A percentile compares a stretch with the other conserved stretches of the same genome.
Evolutionary conservation across 1,140 invertebrate species (phyloP).

Genomic region (Probaryconus sp.): DNA sequence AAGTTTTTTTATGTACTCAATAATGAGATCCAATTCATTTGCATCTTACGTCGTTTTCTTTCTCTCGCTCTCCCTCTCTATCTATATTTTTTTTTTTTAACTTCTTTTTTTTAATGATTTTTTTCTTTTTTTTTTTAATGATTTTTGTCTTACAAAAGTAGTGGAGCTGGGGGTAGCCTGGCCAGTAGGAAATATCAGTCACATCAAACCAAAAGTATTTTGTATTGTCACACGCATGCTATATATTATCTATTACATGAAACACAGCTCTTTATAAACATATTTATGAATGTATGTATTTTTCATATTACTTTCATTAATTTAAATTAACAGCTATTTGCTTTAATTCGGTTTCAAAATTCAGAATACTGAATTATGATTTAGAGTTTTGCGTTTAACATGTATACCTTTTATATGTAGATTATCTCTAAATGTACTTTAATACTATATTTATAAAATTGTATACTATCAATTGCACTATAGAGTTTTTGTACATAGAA

Average conservation of each 20-base stretch:
- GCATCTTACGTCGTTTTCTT: constrained; percentile 22
- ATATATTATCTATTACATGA: constrained; percentile 31
- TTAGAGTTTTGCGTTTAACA: constrained; percentile 40
- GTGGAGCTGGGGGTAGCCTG: constrained; percentile 44
- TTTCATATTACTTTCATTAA: constrained; percentile 49
- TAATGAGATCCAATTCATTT: constrained; percentile 35
- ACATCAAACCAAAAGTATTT: constrained; percentile 41
- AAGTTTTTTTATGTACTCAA: constrained; percentile 14
- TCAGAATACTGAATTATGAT: constrained; percentile 52
- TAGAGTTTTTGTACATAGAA: constrained; percentile 31
- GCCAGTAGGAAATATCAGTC: constrained; percentile 39
- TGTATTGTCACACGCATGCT: constrained; percentile 54
- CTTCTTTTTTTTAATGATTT: too few relatives aligned
- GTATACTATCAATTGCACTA: constrained; percentile 41
- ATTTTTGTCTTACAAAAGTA: constrained; percentile 26
- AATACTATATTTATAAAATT: constrained; percentile 52
- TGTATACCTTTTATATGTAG: constrained; percentile 38
- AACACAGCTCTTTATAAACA: constrained; percentile 21
- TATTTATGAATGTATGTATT: constrained; percentile 15
- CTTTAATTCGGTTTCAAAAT: constrained; percentile 53
- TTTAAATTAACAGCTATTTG: constrained; percentile 50
- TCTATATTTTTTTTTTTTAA: too few relatives aligned
- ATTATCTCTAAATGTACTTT: constrained; percentile 37
- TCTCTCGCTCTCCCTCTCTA: too few relatives aligned
- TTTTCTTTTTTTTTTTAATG: constrained; percentile 7